These are phyloP conservation scores for Pelecanus crispus DNA, from an alignment of 2,113 vertebrate species.

Conservation along the genomic window DNA sequence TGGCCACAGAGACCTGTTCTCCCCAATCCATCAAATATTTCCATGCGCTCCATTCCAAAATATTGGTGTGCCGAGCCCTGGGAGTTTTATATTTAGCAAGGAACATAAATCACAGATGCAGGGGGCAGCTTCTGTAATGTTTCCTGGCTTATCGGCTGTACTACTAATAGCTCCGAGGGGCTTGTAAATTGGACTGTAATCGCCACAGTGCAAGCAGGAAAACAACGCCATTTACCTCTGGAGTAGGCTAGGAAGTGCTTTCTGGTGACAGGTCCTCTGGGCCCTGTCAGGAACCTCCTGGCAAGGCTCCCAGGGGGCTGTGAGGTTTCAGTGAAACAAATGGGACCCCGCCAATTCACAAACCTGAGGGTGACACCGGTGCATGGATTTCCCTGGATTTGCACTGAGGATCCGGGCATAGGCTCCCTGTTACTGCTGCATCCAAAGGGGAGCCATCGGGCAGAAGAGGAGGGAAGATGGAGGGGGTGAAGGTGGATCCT, in stretches of 20 bases:
- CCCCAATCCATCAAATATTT: constrained; percentile 23
- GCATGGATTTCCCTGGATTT: background rate
- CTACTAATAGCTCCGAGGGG: constrained; percentile 14
- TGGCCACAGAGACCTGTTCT: constrained; percentile 9
- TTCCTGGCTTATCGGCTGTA: background rate
- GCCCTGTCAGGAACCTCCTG: background rate
- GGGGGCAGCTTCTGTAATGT: background rate
- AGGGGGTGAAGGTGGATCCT: background rate
- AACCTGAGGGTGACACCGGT: background rate
- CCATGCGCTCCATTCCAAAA: constrained; percentile 40
- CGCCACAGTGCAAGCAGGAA: background rate
- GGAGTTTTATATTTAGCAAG: constrained; percentile 51
- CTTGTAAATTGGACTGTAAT: background rate
- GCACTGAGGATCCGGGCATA: background rate
- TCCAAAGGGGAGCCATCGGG: background rate
- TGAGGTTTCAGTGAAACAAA: background rate
- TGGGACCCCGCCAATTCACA: accelerated
- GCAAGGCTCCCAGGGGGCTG: background rate
- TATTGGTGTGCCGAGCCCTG: background rate
- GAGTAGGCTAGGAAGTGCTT: background rate
- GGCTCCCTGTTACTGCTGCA: background rate
- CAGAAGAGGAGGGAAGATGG: background rate
- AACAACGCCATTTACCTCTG: background rate
- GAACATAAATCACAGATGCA: constrained; percentile 29
- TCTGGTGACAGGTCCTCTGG: background rate